Percentiles rank a stretch among this genome's conserved stretches.
Evolutionary conservation across 2,797 vertebrate genomes (phyloP).

Genomic region (Limnodromus scolopaceus): DNA sequence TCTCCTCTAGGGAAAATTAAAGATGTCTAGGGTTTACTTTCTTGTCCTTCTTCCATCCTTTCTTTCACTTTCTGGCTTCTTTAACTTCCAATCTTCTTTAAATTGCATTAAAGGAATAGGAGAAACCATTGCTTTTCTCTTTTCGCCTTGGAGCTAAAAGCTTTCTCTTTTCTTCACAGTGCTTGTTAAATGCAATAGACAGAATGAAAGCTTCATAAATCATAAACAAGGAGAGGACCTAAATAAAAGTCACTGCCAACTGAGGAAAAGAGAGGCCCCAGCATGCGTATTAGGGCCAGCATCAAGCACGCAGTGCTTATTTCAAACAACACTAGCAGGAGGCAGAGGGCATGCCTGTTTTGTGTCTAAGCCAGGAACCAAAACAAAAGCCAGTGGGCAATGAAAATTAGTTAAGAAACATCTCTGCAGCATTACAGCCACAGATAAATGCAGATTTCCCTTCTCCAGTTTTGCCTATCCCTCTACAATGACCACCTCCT

Average conservation of each 20-base stretch:
- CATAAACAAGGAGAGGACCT: conserved; percentile 67
- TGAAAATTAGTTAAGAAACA: neutral
- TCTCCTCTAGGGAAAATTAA: conserved; percentile 42
- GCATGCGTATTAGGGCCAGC: neutral
- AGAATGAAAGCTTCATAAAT: conserved; percentile 71
- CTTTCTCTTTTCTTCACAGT: conserved; percentile 62
- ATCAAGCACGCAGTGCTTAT: neutral
- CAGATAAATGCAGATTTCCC: neutral
- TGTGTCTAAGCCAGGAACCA: neutral
- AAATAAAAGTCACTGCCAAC: conserved; percentile 36
- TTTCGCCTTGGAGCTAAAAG: conserved; percentile 60
- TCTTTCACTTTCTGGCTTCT: conserved; percentile 52
- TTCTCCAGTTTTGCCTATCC: neutral
- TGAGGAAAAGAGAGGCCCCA: neutral
- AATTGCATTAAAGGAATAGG: conserved; percentile 55
- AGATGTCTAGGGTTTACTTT: neutral
- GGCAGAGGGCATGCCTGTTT: neutral
- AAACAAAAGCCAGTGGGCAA: neutral
- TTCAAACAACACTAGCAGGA: neutral
- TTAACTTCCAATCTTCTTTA: conserved; percentile 61
- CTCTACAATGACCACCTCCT: neutral
- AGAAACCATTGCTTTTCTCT: conserved; percentile 39
- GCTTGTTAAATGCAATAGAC: conserved; percentile 55
- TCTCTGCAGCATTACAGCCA: neutral
- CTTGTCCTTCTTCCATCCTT: neutral